Evolutionary conservation across 1,140 invertebrate species (phyloP), one percentile per base, ranked within the genome.

Genomic region (Pachypeltis micranthus): DNA sequence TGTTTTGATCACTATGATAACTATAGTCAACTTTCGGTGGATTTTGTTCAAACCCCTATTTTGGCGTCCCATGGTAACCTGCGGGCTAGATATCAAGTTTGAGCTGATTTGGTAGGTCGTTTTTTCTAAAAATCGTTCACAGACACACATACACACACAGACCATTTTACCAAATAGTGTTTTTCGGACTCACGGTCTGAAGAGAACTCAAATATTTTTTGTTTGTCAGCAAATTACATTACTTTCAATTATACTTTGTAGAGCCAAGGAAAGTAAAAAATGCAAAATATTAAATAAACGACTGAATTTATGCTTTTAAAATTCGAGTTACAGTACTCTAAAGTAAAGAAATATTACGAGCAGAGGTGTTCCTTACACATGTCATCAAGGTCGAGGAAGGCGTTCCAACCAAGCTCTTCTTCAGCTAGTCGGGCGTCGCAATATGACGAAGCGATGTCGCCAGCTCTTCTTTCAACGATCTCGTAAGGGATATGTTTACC

Each of bases 401-500:
- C 88, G 62, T 80, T 81, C 94, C 95, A 98, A 26, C 81, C 81
- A 0, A 98, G 76, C 69, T 92, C 82, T 57, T 81, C 76, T 31
- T 82, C 81, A 7, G 94, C 90, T 63, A 90, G 72, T 44, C 75
- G 74, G 54, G 88, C 84, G 77, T 95, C 87, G 4, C 92, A 90
- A 74, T 91, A 97, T 73, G 88, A 87, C 0, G 81, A 78, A n/a
- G 89, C 86, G 68, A 97, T 83, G 76, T 98, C 96, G 2, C 95
- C 93, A 10, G 79, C 67, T 65, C 95, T 79, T 14, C 94, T 78
- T 2, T 77, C 82, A 0, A 83, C 83, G 51, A 95, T 78, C 69
- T 85, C 80, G 72, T 91, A 91, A 1, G 87, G 84, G 19, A 98
- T 82, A 51, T 80, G 78, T 64, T 78, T 80, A 7, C 83, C 83